Conservation (phyloP, 1,140 invertebrate genomes). For the Acromyrmex echinatior region DNA sequence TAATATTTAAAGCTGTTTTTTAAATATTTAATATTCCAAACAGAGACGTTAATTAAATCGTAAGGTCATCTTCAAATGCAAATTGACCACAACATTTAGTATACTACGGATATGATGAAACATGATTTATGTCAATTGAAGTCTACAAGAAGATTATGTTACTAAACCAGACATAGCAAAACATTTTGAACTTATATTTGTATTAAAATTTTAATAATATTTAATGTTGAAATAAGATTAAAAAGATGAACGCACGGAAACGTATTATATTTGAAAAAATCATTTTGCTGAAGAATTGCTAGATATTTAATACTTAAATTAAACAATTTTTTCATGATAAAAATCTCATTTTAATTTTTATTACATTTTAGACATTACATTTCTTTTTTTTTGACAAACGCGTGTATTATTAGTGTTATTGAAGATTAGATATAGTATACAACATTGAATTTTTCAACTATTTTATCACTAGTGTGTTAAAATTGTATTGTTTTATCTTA, state of each 20-base stretch:
- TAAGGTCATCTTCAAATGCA: neutral
- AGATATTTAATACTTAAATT: conserved; percentile 1
- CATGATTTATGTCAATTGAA: conserved; percentile 36
- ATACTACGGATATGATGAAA: neutral
- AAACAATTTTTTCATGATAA: neutral
- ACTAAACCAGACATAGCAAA: neutral
- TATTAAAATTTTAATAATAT: neutral
- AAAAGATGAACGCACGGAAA: neutral
- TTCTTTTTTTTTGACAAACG: neutral
- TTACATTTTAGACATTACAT: neutral
- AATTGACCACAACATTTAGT: conserved; percentile 21
- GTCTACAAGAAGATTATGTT: neutral
- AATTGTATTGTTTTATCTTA: neutral
- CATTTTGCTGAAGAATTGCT: neutral
- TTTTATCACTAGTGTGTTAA: neutral
- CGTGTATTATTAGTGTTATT: neutral
- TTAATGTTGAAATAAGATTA: neutral
- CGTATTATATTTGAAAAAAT: neutral
- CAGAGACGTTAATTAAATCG: neutral
- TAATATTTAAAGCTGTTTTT: neutral
- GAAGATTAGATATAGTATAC: neutral
- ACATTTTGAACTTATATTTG: neutral
- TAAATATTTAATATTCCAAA: conserved; percentile 1
- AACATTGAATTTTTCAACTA: neutral
- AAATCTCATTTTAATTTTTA: neutral